These are phyloP conservation scores for Stenolophus ochropezus DNA, from an alignment of 2,888 invertebrate genomes.

Conservation along the genomic window DNA sequence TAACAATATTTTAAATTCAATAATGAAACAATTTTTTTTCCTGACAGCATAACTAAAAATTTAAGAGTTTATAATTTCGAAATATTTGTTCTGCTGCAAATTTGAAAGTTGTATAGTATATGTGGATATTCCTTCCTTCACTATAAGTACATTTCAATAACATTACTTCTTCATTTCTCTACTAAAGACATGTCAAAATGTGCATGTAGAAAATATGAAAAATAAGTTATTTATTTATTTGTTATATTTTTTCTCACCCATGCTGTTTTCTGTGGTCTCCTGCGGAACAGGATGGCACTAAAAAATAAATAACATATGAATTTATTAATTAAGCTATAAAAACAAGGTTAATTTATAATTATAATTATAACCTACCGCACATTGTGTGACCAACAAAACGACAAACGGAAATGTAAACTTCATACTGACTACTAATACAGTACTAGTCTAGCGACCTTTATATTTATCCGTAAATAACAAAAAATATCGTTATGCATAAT, in stretches of 20 bases:
- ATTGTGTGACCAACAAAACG: neutral
- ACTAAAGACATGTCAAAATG: no score
- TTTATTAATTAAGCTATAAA: neutral
- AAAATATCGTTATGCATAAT: neutral
- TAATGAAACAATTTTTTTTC: no score
- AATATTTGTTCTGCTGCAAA: no score
- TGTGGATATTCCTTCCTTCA: no score
- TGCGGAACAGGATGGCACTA: neutral
- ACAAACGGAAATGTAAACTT: neutral
- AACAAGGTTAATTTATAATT: neutral
- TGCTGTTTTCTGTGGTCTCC: neutral
- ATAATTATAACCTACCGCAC: neutral
- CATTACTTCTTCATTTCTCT: no score
- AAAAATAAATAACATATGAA: neutral
- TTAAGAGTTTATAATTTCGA: no score
- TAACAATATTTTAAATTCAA: no score
- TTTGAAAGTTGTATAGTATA: no score
- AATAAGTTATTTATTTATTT: no score
- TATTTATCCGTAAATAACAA: neutral
- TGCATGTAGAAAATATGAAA: no score
- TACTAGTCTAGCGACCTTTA: neutral
- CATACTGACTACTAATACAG: neutral
- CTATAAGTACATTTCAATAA: no score
- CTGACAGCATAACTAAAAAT: no score
- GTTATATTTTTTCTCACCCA: neutral